Evolutionary conservation across 1,140 invertebrate species (phyloP), one percentile per base, ranked within the genome.

Genomic region (Micrasema longulum): DNA sequence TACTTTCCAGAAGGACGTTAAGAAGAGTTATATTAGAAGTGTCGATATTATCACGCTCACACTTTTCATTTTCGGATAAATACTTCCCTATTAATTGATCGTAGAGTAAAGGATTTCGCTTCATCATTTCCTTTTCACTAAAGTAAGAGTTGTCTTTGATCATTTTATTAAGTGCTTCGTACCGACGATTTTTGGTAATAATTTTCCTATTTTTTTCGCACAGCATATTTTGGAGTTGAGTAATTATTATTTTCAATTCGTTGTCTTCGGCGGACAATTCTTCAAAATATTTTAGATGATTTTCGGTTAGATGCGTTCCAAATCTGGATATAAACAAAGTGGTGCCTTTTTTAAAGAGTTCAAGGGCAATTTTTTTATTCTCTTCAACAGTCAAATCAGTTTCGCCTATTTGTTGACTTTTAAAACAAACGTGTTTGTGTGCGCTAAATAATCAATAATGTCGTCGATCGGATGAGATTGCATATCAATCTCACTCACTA

Each of bases 51-150:
- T 93, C 90, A 35, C 90, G 82, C 43, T 84, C 83, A 73, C 84
- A 85, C 57, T 89, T 90, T 81, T 97, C 93, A 48, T 93, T 89
- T 64, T 91, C 88, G 6, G 90, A 91, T 70, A 97, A 80, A 81
- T 93, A 96, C 78, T 92, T 91, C 0, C 95, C 95, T 63, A 97
- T 84, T 64, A 98, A 83, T 77, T 97, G 91, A 62, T 97, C 93
- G 84, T 95, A 98, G 0, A 97, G 80, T 60, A 95, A 85, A 0
- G 96, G 96, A 83, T 96, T 95, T 73, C 96, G 82, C 75, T 90
- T 91, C 88, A 95, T 95, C 95, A 98, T 98, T 87, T 96, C 93
- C 69, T 88, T 89, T 80, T 97, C 94, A 80, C 91, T 93, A 77
- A 98, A 98, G 82, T 97, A 97, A 36, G 92, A 90, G 41, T 91